A percentile compares a stretch with the other conserved stretches of the same genome.
Conservation (phyloP, 2,888 invertebrate genomes). For the Meiosimyza platycephala region DNA sequence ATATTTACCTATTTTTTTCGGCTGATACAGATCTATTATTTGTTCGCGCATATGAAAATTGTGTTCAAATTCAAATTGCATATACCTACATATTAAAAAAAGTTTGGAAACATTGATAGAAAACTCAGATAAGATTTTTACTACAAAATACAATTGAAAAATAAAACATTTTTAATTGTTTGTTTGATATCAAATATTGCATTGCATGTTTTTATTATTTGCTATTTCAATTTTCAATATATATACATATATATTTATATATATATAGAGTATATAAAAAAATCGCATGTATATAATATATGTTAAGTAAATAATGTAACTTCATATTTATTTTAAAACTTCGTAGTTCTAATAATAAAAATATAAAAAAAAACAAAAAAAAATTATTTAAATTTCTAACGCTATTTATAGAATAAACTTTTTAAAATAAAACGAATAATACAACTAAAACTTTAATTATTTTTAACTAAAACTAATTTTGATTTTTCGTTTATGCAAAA, state of each 20-base stretch:
- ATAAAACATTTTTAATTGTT: background rate
- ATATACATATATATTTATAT: slow-evolving; percentile 16
- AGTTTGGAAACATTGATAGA: too few species aligned
- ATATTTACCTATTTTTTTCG: too few species aligned
- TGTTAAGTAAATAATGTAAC: slow-evolving; percentile 29
- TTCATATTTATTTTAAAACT: slow-evolving; percentile 9
- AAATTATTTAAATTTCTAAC: background rate
- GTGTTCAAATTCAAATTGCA: too few species aligned
- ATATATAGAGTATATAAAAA: slow-evolving; percentile 30
- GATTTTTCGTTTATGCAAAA: slow-evolving; percentile 15
- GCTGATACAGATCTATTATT: too few species aligned
- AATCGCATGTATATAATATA: slow-evolving; percentile 24
- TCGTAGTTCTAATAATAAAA: background rate
- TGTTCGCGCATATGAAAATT: too few species aligned
- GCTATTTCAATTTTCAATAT: slow-evolving; percentile 11
- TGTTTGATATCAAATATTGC: slow-evolving; percentile 40
- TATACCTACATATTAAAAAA: too few species aligned
- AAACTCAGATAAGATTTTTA: background rate
- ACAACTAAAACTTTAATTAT: background rate
- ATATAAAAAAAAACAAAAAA: slow-evolving; percentile 4
- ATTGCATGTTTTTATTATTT: slow-evolving; percentile 36
- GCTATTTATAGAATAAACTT: slow-evolving; percentile 1
- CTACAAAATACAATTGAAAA: background rate
- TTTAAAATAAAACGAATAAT: background rate
- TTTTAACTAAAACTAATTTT: slow-evolving; percentile 26